A percentile compares a stretch with the other conserved stretches of the same genome.
Evolutionary conservation across 1,140 invertebrate species (phyloP).

Genomic region (Pomacea maculata): DNA sequence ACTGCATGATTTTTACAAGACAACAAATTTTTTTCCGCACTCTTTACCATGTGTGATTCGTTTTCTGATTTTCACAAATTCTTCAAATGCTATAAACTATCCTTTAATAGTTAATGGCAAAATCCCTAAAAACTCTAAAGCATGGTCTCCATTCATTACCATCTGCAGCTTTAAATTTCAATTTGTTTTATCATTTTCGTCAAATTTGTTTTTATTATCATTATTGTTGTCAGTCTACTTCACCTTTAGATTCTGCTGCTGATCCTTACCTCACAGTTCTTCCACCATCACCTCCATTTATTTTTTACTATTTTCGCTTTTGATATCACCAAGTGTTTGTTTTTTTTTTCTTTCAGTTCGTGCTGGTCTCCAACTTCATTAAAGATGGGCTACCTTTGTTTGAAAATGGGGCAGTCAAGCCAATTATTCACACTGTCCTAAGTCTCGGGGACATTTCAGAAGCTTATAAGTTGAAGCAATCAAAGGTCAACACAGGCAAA

Average conservation of each 20-base stretch:
- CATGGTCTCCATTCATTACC: neutral
- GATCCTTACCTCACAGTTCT: neutral
- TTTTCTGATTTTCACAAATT: neutral
- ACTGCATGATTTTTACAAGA: neutral
- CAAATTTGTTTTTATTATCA: neutral
- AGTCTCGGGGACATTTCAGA: conserved; percentile 50
- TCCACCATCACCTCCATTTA: neutral
- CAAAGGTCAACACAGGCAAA: conserved; percentile 59
- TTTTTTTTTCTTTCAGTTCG: conserved; percentile 54
- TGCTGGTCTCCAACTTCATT: conserved; percentile 45
- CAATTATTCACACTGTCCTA: conserved; percentile 54
- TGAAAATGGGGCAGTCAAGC: conserved; percentile 43
- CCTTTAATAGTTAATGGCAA: too few relatives aligned
- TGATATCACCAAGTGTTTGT: neutral
- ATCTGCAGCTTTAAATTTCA: too few relatives aligned
- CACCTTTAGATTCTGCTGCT: neutral
- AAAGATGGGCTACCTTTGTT: conserved; percentile 48
- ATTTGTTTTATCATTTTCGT: neutral
- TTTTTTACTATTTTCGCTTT: too few relatives aligned
- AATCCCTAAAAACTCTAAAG: neutral
- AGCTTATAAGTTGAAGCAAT: conserved; percentile 59
- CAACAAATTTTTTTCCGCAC: neutral
- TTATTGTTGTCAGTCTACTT: neutral
- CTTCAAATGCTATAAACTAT: neutral
- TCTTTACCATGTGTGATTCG: too few relatives aligned